phyloP scores from a whole-genome alignment of 2,888 invertebrate genomes.

The Diarsia dahlii region DNA sequence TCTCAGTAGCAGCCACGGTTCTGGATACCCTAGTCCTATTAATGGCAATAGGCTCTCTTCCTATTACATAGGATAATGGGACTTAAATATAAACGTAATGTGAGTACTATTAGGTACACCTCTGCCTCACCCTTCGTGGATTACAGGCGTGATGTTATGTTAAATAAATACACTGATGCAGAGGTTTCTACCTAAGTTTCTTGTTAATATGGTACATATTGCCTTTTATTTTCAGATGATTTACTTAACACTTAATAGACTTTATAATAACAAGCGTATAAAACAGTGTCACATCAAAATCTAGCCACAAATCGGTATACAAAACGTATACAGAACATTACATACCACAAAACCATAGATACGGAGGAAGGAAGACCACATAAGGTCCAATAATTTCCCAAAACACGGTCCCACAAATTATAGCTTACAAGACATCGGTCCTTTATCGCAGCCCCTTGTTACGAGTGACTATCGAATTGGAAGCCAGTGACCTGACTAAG shows the following conservation, averaged over 20 bases:
- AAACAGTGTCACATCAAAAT: not conserved
- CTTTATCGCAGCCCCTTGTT: constrained; percentile 51
- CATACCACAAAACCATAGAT: not conserved
- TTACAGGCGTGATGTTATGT: no score
- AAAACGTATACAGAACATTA: not conserved
- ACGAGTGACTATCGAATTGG: constrained; percentile 51
- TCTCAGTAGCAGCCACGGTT: no score
- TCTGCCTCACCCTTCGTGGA: no score
- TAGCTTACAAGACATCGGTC: constrained; percentile 47
- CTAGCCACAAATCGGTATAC: not conserved
- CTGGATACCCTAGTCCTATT: no score
- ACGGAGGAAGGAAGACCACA: not conserved
- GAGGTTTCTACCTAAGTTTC: not conserved
- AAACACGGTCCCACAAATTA: constrained; percentile 47
- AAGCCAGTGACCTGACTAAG: constrained; percentile 59
- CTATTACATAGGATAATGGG: no score
- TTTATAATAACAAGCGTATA: no score
- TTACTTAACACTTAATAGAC: not conserved
- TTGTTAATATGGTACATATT: no score
- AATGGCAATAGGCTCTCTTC: no score
- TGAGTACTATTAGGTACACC: no score
- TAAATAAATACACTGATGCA: not conserved
- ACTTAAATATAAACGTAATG: no score
- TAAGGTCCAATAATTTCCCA: constrained; percentile 10
- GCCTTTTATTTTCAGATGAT: not conserved